Base-by-base conservation (phyloP, 2,797 vertebrate genomes). In the Somateria mollissima region DNA sequence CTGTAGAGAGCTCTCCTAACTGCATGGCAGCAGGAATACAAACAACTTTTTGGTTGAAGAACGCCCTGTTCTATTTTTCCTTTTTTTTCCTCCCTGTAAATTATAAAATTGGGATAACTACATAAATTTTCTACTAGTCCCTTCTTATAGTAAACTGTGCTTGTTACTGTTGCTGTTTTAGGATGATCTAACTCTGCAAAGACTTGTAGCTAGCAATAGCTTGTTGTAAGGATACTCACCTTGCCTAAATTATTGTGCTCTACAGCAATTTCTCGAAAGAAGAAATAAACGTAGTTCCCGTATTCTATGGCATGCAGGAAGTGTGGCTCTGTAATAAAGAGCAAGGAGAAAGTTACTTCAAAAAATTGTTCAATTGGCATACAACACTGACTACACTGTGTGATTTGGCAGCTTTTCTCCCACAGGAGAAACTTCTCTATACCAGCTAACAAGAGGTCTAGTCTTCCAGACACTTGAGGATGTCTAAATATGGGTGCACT, bases 171-270 rank as follows among this genome's bases (percentile, higher is more conserved):
- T 14, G 37, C 74, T 27, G 54, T 22, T 89, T 66, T 53, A 51
- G 61, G 80, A 49, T 24, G 54, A 74, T 25, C n/a, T 71, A 36
- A 16, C 57, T 53, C 65, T 89, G 54, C 62, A 22, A 3, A 0
- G 3, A 72, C 86, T 81, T 54, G 32, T 1, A 2, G 60, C 69
- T 67, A 69, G 34, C 10, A 25, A 37, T 8, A 51, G 37, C 71
- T 87, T 7, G 2, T 8, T 2, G 20, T 56, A 72, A 73, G 0
- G 1, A 88, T 92, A 96, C 98, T 92, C 98, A 99, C 99, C 99
- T 99, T 99, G 97, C 99, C 99, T 97, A 99, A 98, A 96, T 98
- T 99, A 96, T 99, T 99, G 97, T 99, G 99, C 95, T 99, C 99
- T 49, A 99, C 99, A 11, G 99, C 99, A 73, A 99, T 99, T 98